Conservation (phyloP, 2,888 invertebrate species). For the Papilio demoleus region DNA sequence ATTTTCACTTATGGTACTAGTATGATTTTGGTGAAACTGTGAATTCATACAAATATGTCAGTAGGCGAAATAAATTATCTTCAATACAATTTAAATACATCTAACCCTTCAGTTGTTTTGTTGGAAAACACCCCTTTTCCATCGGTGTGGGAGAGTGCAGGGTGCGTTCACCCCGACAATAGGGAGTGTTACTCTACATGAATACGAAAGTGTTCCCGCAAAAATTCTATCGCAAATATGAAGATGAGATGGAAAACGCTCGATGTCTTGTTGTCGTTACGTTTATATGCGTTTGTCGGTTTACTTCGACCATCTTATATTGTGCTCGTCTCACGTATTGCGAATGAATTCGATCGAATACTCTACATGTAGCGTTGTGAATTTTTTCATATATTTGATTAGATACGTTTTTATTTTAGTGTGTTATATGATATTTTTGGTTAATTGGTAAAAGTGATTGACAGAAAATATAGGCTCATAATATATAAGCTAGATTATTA, state of each 20-base stretch:
- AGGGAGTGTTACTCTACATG: constrained; percentile 50
- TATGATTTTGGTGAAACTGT: background rate
- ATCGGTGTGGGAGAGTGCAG: constrained; percentile 47
- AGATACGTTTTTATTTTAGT: background rate
- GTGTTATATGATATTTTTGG: too few relatives aligned
- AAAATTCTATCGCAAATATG: constrained; percentile 53
- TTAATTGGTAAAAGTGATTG: too few relatives aligned
- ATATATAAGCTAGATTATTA: too few relatives aligned
- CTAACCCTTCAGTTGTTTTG: constrained; percentile 54
- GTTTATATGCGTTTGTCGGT: constrained; percentile 31
- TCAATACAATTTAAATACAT: constrained; percentile 5
- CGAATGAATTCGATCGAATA: constrained; percentile 21
- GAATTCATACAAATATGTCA: background rate
- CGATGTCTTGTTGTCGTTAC: constrained; percentile 41
- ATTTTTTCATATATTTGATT: background rate
- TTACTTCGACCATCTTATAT: constrained; percentile 27
- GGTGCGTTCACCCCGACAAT: constrained; percentile 53
- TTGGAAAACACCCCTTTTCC: constrained; percentile 41
- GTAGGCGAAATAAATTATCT: constrained; percentile 11
- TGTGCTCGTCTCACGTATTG: constrained; percentile 29
- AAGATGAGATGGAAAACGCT: constrained; percentile 48
- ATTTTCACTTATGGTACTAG: background rate
- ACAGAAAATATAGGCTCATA: too few relatives aligned
- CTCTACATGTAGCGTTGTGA: background rate
- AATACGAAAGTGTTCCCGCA: constrained; percentile 59